These are phyloP conservation scores for Drosophila littoralis DNA, from an alignment of 1,140 invertebrate genomes.

Conservation along the genomic window DNA sequence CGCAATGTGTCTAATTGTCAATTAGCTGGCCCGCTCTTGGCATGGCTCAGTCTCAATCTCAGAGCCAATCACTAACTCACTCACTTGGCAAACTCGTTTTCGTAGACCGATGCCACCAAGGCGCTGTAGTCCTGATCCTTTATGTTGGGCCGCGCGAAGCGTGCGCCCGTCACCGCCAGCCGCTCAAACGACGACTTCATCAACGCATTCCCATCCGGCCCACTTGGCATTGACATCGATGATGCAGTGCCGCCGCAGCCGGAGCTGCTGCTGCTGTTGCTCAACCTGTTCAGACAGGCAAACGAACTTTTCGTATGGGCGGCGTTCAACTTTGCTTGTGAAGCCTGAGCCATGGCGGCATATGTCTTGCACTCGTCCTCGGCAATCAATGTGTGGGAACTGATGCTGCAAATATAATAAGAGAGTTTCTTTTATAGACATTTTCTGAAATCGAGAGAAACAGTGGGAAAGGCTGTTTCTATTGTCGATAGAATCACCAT, in stretches of 20 bases:
- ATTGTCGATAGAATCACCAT: no score
- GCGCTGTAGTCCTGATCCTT: constrained; percentile 78
- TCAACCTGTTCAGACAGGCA: constrained; percentile 49
- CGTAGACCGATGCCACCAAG: constrained; percentile 76
- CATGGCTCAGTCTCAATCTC: constrained; percentile 43
- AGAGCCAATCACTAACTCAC: constrained; percentile 51
- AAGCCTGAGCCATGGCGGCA: constrained; percentile 36
- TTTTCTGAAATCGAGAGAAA: neutral
- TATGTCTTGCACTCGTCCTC: constrained; percentile 57
- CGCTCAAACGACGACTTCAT: constrained; percentile 77
- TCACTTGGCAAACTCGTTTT: constrained; percentile 69
- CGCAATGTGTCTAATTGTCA: constrained; percentile 71
- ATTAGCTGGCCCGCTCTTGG: constrained; percentile 50
- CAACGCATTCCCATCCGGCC: constrained; percentile 36
- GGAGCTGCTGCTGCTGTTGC: constrained; percentile 63
- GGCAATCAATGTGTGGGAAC: constrained; percentile 15
- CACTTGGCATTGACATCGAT: constrained; percentile 52
- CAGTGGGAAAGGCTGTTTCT: no score
- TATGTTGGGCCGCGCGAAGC: constrained; percentile 55
- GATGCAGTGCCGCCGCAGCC: constrained; percentile 67
- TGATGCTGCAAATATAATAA: constrained; percentile 37
- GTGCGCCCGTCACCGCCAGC: constrained; percentile 42
- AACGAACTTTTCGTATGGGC: constrained; percentile 34
- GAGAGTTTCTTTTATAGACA: neutral
- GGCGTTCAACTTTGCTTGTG: constrained; percentile 9